Percentiles rank a stretch among this genome's conserved stretches.
Evolutionary conservation across 2,888 invertebrate genomes (phyloP).

Genomic region (Drosophila longiperda): DNA sequence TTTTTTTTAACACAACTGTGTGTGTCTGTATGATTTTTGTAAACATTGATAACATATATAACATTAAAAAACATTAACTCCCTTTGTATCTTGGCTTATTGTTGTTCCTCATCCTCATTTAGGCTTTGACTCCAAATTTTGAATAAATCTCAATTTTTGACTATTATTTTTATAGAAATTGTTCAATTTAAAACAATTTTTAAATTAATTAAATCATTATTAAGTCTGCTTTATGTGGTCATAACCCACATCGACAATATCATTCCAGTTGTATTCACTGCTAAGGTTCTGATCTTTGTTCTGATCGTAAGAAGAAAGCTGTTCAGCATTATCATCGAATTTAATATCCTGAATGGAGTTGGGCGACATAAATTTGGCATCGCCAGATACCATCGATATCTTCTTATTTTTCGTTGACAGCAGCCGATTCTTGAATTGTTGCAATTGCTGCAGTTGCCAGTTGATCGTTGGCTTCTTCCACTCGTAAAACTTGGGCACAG

Average conservation of each 20-base stretch:
- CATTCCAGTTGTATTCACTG: conserved; percentile 31
- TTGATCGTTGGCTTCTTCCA: conserved; percentile 38
- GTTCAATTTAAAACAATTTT: not conserved
- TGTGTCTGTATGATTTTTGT: not conserved
- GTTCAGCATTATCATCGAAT: not conserved
- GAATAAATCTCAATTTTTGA: not conserved
- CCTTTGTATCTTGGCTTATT: not conserved
- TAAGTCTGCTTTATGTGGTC: conserved; percentile 24
- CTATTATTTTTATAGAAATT: not conserved
- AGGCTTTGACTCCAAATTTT: conserved; percentile 3
- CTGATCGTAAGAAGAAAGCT: not conserved
- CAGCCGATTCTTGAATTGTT: conserved; percentile 13
- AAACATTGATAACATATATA: not conserved
- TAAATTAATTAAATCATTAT: not conserved
- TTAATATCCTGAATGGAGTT: conserved; percentile 11
- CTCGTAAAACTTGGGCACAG: conserved; percentile 56
- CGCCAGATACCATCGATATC: conserved; percentile 30
- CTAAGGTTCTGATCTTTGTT: not conserved
- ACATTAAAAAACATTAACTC: not conserved
- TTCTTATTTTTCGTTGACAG: conserved; percentile 12
- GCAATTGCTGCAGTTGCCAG: conserved; percentile 21
- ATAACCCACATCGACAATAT: conserved; percentile 2
- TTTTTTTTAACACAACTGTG: not conserved
- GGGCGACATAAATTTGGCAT: conserved; percentile 16
- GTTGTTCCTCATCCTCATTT: not conserved